Evolutionary conservation across 2,888 invertebrate species (phyloP).

Genomic region (Papilio demoleus): DNA sequence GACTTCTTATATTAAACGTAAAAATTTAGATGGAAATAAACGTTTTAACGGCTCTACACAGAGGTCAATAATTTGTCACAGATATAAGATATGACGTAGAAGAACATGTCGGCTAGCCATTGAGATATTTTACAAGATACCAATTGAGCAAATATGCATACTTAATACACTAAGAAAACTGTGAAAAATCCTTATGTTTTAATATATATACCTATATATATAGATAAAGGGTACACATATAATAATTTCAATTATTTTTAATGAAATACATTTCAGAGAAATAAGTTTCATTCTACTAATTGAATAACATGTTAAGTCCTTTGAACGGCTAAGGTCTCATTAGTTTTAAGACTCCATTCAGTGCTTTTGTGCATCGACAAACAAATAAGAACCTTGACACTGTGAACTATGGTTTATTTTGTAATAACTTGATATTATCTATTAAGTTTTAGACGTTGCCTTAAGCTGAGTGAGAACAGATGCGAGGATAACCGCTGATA

Average conservation of each 20-base stretch:
- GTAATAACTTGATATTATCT: not conserved
- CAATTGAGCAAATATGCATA: too few species aligned
- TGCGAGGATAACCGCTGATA: conserved; percentile 4
- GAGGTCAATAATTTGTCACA: too few species aligned
- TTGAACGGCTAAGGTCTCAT: conserved; percentile 12
- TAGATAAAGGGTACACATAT: too few species aligned
- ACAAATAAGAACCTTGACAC: not conserved
- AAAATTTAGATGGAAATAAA: too few species aligned
- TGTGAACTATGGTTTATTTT: not conserved
- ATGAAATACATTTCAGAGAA: not conserved
- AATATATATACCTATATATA: too few species aligned
- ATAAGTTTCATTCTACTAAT: not conserved
- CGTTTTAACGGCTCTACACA: too few species aligned
- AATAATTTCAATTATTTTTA: not conserved
- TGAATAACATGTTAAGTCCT: not conserved
- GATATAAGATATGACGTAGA: too few species aligned
- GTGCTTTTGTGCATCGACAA: not conserved
- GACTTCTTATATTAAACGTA: too few species aligned
- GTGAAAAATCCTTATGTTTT: too few species aligned
- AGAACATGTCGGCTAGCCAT: too few species aligned
- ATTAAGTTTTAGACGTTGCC: conserved; percentile 15
- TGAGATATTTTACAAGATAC: too few species aligned
- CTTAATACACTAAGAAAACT: too few species aligned
- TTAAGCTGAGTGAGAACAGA: conserved; percentile 15
- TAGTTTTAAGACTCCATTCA: conserved; percentile 9